Conservation (phyloP, 2,797 vertebrate genomes). For the Lacerta agilis region DNA sequence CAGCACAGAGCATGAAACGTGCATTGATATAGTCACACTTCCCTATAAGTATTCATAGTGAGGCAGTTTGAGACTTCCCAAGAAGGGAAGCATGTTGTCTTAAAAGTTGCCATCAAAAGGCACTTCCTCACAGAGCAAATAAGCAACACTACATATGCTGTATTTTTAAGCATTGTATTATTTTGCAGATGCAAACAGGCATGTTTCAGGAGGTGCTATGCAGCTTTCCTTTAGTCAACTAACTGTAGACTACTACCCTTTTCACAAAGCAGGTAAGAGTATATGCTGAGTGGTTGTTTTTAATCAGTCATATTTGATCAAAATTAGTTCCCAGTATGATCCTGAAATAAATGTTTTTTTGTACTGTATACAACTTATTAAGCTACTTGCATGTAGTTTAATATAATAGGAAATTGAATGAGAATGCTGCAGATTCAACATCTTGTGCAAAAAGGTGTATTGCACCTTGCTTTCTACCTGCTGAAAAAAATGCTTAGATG, state of each 20-base stretch:
- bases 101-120: not conserved
- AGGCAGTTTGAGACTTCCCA: not conserved
- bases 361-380: not conserved
- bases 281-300: slow-evolving; percentile 1
- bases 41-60: not conserved
- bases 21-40: not conserved
- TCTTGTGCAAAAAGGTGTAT: not conserved
- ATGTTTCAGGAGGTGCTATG: slow-evolving; percentile 95
- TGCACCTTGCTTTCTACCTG: slow-evolving; percentile 7
- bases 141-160: not conserved
- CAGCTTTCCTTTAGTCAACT: slow-evolving; percentile 95
- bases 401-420: not conserved
- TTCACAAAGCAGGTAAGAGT: slow-evolving; percentile 92
- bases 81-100: not conserved
- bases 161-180: slow-evolving; percentile 24
- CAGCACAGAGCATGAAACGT: not conserved
- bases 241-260: slow-evolving; percentile 97
- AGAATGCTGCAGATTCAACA: slow-evolving; percentile 16
- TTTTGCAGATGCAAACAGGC: slow-evolving; percentile 85
- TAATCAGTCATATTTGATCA: not conserved
- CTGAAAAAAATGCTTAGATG: slow-evolving; percentile 1
- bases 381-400: not conserved
- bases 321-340: not conserved
- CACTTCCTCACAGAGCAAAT: not conserved
- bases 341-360: slow-evolving; percentile 1